Evolutionary conservation across 2,113 vertebrate genomes (phyloP), one percentile per base, ranked within the genome.

Genomic region (Paralichthys olivaceus): DNA sequence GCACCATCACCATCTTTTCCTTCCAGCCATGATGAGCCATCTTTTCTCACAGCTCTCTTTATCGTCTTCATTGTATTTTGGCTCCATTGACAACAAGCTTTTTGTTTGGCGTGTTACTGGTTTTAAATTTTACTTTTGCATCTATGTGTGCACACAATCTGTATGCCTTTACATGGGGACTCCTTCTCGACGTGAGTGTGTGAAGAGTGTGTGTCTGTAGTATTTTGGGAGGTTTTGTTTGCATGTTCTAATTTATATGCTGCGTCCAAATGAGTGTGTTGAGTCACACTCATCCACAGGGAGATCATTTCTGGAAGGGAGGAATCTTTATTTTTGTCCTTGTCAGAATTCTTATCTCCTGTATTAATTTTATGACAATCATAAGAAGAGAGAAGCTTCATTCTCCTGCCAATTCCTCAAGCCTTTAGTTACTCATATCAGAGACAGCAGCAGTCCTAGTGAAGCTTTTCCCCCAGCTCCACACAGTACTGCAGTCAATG

Each of bases 341-440:
- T 80, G 40, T 77, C 43, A 40, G 47, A 75, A 65, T 9, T 47
- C 54, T 71, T 82, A 80, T 81, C 60, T 70, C 3, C 47, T 53
- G 8, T 56, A 60, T 82, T 79, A 45, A 70, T 80, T 77, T 70
- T 34, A 77, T 51, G 56, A 63, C 69, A 29, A 23, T 57, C 65
- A n/a, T n/a, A 12, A 17, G 63, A 67, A 15, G 25, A 55, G 26
- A 53, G 60, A 47, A 65, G 54, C 68, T 58, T 70, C 19, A 57
- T 74, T 71, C 56, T 79, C 17, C 72, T 43, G 34, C 22, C 81
- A 7, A 7, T 49, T 49, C 19, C 45, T 49, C 45, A 1, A 49
- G 17, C 45, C 45, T 49, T 11, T 20, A 17, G 45, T 49, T 1
- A 19, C 40, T 43, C 40, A 1, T 43, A 43, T 43, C 14, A 43